Conservation (phyloP, 2,888 invertebrate genomes). For the Cyclophora albipunctata region DNA sequence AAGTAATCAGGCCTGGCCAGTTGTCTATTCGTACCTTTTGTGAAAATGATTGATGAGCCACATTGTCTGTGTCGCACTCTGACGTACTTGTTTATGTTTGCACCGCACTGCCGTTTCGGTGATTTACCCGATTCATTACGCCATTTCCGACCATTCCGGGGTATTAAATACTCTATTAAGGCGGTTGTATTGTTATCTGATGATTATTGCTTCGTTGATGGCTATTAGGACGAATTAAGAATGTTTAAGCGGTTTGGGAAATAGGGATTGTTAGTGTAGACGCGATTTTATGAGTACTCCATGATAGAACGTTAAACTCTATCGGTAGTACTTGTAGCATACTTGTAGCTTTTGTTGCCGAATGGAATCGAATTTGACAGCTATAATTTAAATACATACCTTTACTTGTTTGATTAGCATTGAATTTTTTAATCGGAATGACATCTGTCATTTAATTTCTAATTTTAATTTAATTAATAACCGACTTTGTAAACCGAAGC, state of each 20-base stretch:
- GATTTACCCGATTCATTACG: not conserved
- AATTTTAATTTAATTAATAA: not conserved
- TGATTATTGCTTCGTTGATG: slow-evolving; percentile 1
- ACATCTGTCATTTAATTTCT: not conserved
- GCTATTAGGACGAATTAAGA: too few relatives aligned
- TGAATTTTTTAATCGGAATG: too few relatives aligned
- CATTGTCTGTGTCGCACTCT: slow-evolving; percentile 60
- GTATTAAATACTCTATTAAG: slow-evolving; percentile 3
- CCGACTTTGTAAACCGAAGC: not conserved
- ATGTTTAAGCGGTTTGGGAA: too few relatives aligned
- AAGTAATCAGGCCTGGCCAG: slow-evolving; percentile 49
- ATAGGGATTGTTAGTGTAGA: too few relatives aligned
- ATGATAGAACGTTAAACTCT: too few relatives aligned
- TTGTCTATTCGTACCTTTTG: slow-evolving; percentile 59
- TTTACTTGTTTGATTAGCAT: too few relatives aligned
- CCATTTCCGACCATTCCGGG: slow-evolving; percentile 30
- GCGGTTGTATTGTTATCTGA: too few relatives aligned
- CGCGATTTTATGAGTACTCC: too few relatives aligned
- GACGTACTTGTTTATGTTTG: slow-evolving; percentile 61
- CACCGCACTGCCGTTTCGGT: slow-evolving; percentile 31
- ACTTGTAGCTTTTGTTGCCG: too few relatives aligned
- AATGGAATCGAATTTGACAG: too few relatives aligned
- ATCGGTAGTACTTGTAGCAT: too few relatives aligned
- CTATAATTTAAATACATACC: too few relatives aligned
- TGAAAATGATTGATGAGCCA: slow-evolving; percentile 62